Evolutionary conservation across 2,888 invertebrate species (phyloP).

Genomic region (Tachina lurida): DNA sequence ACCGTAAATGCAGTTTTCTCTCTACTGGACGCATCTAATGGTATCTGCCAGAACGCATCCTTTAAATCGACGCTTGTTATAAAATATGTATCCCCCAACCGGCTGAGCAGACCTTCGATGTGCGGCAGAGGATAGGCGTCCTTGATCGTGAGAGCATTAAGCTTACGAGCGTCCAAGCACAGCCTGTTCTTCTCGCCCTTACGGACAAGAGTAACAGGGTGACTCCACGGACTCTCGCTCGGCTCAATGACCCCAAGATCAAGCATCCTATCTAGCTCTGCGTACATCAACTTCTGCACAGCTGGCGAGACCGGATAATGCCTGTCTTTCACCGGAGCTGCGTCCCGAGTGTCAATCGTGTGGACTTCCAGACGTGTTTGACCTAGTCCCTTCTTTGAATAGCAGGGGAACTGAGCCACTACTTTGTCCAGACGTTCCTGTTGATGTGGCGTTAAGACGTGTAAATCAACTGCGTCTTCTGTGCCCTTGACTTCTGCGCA

Average conservation of each 20-base stretch:
- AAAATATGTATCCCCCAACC: background rate
- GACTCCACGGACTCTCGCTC: too few species aligned
- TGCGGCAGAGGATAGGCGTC: too few species aligned
- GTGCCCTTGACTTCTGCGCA: too few species aligned
- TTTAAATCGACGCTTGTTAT: background rate
- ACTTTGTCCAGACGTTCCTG: background rate
- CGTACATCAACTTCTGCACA: background rate
- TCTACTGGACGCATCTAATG: too few species aligned
- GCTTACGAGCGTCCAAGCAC: background rate
- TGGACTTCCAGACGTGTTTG: too few species aligned
- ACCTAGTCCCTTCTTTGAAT: background rate
- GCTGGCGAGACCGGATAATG: background rate
- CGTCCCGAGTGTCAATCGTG: too few species aligned
- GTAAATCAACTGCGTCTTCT: too few species aligned
- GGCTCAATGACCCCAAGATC: background rate
- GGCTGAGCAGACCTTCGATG: too few species aligned
- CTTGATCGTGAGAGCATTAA: background rate
- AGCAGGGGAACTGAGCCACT: background rate
- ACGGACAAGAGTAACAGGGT: background rate
- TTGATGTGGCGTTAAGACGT: too few species aligned
- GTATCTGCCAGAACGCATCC: background rate
- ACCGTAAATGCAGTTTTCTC: too few species aligned
- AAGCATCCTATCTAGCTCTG: background rate
- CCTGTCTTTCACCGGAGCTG: too few species aligned
- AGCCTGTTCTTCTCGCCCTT: too few species aligned